Evolutionary conservation across 2,888 invertebrate genomes (phyloP).

Genomic region (Cremastinae sp.): DNA sequence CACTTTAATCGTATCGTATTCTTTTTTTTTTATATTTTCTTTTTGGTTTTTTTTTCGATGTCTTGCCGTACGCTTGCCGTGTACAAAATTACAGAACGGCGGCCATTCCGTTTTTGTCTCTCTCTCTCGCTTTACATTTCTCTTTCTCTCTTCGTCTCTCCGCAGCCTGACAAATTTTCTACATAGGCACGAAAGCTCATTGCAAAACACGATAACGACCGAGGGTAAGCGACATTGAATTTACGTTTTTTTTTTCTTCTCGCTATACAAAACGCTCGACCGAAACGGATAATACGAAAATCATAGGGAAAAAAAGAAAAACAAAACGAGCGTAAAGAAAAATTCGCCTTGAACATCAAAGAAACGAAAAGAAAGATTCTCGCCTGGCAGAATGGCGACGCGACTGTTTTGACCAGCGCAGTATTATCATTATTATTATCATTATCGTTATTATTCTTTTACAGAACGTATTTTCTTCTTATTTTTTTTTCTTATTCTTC

Average conservation of each 20-base stretch:
- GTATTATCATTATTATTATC: slow-evolving; percentile 24
- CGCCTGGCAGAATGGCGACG: slow-evolving; percentile 42
- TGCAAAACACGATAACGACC: slow-evolving; percentile 11
- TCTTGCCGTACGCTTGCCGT: slow-evolving; percentile 8
- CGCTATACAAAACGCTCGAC: no score
- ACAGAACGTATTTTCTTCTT: slow-evolving; percentile 11
- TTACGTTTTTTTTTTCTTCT: no score
- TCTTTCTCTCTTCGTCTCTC: neutral
- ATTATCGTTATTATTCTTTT: slow-evolving; percentile 19
- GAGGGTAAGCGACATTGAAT: slow-evolving; percentile 1
- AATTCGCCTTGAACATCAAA: neutral
- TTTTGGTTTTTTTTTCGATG: slow-evolving; percentile 18
- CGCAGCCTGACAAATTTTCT: slow-evolving; percentile 17
- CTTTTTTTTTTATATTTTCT: no score
- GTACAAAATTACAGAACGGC: slow-evolving; percentile 4
- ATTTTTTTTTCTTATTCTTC: slow-evolving; percentile 19
- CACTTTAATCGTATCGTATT: no score
- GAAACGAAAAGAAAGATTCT: neutral
- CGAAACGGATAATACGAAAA: neutral
- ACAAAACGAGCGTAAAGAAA: neutral
- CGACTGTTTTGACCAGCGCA: slow-evolving; percentile 18
- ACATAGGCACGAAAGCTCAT: slow-evolving; percentile 23
- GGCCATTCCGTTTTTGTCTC: neutral
- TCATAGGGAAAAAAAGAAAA: no score
- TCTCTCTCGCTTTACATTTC: slow-evolving; percentile 1